These are phyloP conservation scores for Stramonita haemastoma DNA, from an alignment of 2,888 invertebrate genomes.

Conservation along the genomic window DNA sequence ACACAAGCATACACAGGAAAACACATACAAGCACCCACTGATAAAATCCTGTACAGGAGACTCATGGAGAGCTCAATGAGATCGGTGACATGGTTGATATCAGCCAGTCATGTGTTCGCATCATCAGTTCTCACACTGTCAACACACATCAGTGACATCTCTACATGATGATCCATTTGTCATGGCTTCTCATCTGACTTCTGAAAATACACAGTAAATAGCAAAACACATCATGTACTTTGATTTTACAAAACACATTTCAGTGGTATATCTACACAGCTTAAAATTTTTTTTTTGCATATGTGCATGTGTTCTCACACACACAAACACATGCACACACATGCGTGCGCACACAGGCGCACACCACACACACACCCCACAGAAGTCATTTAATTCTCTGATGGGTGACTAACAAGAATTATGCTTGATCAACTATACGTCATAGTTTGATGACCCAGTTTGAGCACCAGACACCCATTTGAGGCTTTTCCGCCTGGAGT, in stretches of 20 bases:
- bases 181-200: background rate
- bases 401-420: no score
- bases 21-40: slow-evolving; percentile 58
- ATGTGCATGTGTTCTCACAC: no score
- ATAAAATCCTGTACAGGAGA: slow-evolving; percentile 84
- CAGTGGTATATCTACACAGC: no score
- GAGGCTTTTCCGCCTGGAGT: no score
- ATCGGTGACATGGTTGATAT: slow-evolving; percentile 85
- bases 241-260: background rate
- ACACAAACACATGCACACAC: no score
- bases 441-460: no score
- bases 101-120: slow-evolving; percentile 87
- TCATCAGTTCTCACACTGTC: slow-evolving; percentile 82
- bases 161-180: no score
- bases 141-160: background rate
- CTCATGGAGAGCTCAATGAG: slow-evolving; percentile 84
- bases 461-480: no score
- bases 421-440: no score
- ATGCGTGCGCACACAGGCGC: no score
- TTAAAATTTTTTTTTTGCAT: no score
- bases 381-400: background rate
- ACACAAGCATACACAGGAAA: background rate
- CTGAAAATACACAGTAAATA: background rate
- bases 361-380: no score
- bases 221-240: background rate